Evolutionary conservation across 1,140 invertebrate genomes (phyloP).

Genomic region (Heliothis virescens): DNA sequence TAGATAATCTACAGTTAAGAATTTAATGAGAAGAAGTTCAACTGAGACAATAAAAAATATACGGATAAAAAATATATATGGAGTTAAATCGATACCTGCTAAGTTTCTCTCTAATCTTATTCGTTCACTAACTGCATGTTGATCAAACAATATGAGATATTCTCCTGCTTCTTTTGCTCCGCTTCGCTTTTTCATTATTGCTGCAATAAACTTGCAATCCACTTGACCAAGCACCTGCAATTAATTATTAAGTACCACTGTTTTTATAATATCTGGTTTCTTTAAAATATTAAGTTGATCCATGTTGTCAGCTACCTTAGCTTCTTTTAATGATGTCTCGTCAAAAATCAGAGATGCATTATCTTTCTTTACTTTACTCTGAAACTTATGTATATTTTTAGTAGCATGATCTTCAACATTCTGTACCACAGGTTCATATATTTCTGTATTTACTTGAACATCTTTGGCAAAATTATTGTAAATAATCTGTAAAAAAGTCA

Average conservation of each 20-base stretch:
- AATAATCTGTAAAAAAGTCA: slow-evolving; percentile 62
- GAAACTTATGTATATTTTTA: slow-evolving; percentile 61
- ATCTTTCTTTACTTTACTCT: slow-evolving; percentile 63
- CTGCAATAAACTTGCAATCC: slow-evolving; percentile 90
- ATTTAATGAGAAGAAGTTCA: neutral
- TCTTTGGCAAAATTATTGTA: slow-evolving; percentile 72
- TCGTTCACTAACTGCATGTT: slow-evolving; percentile 92
- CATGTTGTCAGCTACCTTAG: slow-evolving; percentile 58
- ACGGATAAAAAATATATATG: too few species aligned
- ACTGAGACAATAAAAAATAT: too few species aligned
- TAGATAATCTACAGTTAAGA: slow-evolving; percentile 67
- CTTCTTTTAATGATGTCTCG: slow-evolving; percentile 61
- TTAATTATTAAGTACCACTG: slow-evolving; percentile 10
- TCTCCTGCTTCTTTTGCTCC: slow-evolving; percentile 54
- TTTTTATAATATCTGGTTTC: neutral
- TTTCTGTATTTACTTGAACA: slow-evolving; percentile 63
- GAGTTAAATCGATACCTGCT: slow-evolving; percentile 55
- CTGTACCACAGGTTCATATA: slow-evolving; percentile 68
- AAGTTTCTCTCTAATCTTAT: slow-evolving; percentile 88
- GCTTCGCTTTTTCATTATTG: slow-evolving; percentile 64
- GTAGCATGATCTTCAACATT: slow-evolving; percentile 59
- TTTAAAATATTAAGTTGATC: neutral
- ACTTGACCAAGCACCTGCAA: slow-evolving; percentile 88
- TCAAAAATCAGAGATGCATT: slow-evolving; percentile 68
- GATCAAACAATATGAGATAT: slow-evolving; percentile 89